Evolutionary conservation across 2,888 invertebrate genomes (phyloP).

Genomic region (Tholera decimalis): DNA sequence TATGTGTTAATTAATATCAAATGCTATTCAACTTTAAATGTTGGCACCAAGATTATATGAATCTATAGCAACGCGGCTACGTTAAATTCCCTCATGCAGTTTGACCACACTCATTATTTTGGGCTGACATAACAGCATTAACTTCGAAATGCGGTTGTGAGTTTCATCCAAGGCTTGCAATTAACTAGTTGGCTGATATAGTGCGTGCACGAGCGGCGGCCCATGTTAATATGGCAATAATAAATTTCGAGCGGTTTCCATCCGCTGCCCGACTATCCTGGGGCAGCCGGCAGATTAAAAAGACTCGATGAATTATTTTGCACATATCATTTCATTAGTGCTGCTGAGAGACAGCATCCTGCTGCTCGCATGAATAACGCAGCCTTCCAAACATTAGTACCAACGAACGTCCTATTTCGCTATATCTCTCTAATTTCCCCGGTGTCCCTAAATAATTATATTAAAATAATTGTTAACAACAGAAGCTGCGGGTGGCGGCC

Average conservation of each 20-base stretch:
- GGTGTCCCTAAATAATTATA: slow-evolving; percentile 80
- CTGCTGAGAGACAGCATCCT: slow-evolving; percentile 59
- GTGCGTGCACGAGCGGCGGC: slow-evolving; percentile 77
- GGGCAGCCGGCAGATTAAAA: slow-evolving; percentile 76
- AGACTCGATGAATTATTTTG: slow-evolving; percentile 80
- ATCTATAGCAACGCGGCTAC: slow-evolving; percentile 20
- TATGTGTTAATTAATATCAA: slow-evolving; percentile 30
- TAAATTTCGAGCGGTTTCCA: slow-evolving; percentile 86
- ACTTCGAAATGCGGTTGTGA: slow-evolving; percentile 87
- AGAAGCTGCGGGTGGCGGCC: slow-evolving; percentile 71
- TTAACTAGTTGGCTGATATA: slow-evolving; percentile 88
- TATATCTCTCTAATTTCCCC: slow-evolving; percentile 78
- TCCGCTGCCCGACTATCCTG: slow-evolving; percentile 74
- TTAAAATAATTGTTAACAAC: slow-evolving; percentile 82
- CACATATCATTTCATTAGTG: slow-evolving; percentile 74
- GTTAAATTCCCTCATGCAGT: slow-evolving; percentile 69
- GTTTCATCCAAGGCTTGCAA: slow-evolving; percentile 87
- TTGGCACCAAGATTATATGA: slow-evolving; percentile 39
- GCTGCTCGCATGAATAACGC: slow-evolving; percentile 70
- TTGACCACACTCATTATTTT: slow-evolving; percentile 82
- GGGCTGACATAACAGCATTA: slow-evolving; percentile 85
- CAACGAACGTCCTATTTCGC: slow-evolving; percentile 58
- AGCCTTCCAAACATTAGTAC: slow-evolving; percentile 67
- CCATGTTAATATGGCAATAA: slow-evolving; percentile 88
- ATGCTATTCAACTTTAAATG: slow-evolving; percentile 14